Base-by-base conservation (phyloP, 2,888 invertebrate species). In the Gibbula magus region DNA sequence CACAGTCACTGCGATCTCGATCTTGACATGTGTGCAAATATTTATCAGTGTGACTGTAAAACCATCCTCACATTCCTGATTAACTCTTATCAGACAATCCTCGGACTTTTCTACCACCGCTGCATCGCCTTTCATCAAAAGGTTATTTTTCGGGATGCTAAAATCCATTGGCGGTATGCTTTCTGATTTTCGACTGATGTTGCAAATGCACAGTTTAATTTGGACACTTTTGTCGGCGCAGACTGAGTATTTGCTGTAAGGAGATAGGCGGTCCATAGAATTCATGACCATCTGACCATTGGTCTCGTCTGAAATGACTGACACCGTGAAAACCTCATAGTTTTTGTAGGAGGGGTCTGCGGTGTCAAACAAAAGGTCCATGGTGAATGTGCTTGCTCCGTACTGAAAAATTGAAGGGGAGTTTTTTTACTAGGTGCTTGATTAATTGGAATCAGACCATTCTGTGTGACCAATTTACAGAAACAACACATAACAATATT, bases 161-260 rank as follows among this genome's bases (percentile, higher is more conserved):
- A 25, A 25, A 45, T 61, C 22, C 1, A 20, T 13, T 3, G 16
- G 20, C 39, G 35, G 3, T 32, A 10, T 2, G 8, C 29, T 22
- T 3, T 2, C 29, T 32, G 52, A 74, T 1, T 22, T 77, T 20
- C 5, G 29, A 2, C 79, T 70, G 1, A 79, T 52, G 53, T 85
- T 79, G 83, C 90, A 90, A 10, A 89, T 78, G 80, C 89, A 90
- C 10, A 89, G 77, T 51, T 84, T 81, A 7, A 88, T 73, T 53
- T 86, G 82, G 7, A 89, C 87, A 13, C 81, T 82, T 56, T 61
- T 56, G 70, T 90, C 89, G 8, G 86, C 84, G 82, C 90, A 90
- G 10, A 54, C 54, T 3, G 83, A 77, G 66, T 86, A 89, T 51
- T 82, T 79, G 53, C 88, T 85, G 76, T 90, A 90, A 0, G 84